Percentiles rank a stretch among this genome's conserved stretches.
Evolutionary conservation across 2,797 vertebrate species (phyloP).

Genomic region (Gallinago nigripennis): DNA sequence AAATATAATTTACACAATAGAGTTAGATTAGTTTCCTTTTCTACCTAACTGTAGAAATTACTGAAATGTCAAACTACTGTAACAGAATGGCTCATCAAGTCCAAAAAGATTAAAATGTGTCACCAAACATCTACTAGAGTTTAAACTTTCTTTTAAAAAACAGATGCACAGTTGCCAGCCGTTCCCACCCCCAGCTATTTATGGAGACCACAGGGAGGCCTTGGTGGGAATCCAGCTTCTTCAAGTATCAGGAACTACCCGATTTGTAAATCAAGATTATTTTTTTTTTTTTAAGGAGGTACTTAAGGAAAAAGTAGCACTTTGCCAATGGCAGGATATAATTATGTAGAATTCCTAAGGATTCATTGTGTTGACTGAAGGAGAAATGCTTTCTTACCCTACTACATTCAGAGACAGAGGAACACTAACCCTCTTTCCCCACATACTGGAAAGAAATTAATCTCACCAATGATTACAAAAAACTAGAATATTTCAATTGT

Average conservation of each 20-base stretch:
- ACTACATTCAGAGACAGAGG: neutral
- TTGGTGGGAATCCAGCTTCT: neutral
- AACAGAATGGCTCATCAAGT: slow-evolving; percentile 1
- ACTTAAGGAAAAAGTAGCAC: neutral
- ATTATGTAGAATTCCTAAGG: neutral
- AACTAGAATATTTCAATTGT: neutral
- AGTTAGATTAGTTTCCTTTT: neutral
- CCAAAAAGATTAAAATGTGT: neutral
- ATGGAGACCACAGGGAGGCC: neutral
- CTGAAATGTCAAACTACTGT: neutral
- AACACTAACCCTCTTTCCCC: neutral
- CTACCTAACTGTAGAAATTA: neutral
- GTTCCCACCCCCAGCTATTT: neutral
- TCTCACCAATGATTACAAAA: neutral
- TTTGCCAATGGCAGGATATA: neutral
- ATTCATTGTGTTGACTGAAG: neutral
- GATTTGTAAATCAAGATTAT: neutral
- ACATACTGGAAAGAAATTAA: neutral
- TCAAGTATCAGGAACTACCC: neutral
- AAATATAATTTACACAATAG: neutral
- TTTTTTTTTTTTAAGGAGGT: neutral
- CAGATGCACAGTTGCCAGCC: neutral
- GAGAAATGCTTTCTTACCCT: neutral
- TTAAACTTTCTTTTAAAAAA: neutral
- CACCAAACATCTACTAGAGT: neutral